Conservation (phyloP, 92 coral and sea anemone genomes). For the Isaurus tuberculatus region DNA sequence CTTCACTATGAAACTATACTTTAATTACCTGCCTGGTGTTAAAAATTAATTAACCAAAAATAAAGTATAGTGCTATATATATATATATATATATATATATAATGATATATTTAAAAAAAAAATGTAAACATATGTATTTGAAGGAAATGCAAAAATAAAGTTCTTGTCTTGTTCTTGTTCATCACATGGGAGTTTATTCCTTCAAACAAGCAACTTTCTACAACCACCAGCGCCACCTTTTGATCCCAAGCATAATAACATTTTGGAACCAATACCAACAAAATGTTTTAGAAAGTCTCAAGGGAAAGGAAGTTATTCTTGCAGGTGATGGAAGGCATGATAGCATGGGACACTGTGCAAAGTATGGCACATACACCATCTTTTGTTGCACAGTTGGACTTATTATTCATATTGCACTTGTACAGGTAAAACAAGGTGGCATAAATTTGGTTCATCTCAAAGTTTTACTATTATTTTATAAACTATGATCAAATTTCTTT, state of each 20-base stretch:
- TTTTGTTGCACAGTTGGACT: conserved; percentile 62
- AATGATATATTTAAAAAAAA: too few species aligned
- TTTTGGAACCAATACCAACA: conserved; percentile 56
- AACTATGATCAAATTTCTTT: conserved; percentile 1
- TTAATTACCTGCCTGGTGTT: too few species aligned
- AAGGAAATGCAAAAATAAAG: too few species aligned
- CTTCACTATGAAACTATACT: too few species aligned
- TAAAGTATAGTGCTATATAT: too few species aligned
- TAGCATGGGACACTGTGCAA: conserved; percentile 62
- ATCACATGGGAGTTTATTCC: conserved; percentile 60
- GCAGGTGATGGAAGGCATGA: conserved; percentile 67
- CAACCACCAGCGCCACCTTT: conserved; percentile 58
- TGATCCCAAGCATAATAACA: conserved; percentile 54
- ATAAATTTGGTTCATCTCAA: background rate
- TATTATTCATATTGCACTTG: conserved; percentile 52
- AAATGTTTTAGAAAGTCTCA: conserved; percentile 36
- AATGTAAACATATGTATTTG: too few species aligned
- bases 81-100: too few species aligned
- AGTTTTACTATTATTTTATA: conserved; percentile 11
- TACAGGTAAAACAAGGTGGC: conserved; percentile 51
- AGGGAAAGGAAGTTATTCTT: conserved; percentile 58
- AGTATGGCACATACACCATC: conserved; percentile 65
- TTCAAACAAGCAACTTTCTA: conserved; percentile 43
- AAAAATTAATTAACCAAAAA: too few species aligned
- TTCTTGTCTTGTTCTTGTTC: conserved; percentile 61